Conservation (phyloP, 2,113 vertebrate species). For the Azemiops feae region DNA sequence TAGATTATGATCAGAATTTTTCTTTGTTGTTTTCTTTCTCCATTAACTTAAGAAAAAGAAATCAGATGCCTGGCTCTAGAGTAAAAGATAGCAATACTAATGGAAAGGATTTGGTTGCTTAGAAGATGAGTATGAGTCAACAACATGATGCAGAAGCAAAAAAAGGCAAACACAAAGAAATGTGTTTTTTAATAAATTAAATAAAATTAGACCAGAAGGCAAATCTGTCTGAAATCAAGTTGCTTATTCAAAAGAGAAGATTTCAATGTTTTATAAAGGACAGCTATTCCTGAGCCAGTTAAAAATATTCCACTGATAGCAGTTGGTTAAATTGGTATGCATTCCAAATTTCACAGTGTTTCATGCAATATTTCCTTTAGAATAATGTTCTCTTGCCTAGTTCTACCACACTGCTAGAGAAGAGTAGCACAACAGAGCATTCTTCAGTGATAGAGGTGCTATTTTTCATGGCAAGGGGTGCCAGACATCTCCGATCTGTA, state of each 20-base stretch:
- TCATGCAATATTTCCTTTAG: neutral
- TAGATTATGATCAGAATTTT: constrained; percentile 46
- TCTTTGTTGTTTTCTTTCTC: neutral
- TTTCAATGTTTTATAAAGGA: neutral
- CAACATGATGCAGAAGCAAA: neutral
- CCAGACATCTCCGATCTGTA: neutral
- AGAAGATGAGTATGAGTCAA: neutral
- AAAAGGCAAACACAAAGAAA: constrained; percentile 13
- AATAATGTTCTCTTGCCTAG: constrained; percentile 1
- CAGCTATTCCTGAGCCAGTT: neutral
- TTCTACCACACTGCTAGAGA: neutral
- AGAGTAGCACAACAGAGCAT: neutral
- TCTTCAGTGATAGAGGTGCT: neutral
- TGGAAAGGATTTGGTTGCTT: neutral
- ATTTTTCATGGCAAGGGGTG: neutral
- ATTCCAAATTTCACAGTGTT: constrained; percentile 21
- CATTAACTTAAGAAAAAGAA: neutral
- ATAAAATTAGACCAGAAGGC: neutral
- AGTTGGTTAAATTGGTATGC: neutral
- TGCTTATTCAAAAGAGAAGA: neutral
- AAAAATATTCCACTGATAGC: neutral
- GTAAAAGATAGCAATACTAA: neutral
- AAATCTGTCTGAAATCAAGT: neutral
- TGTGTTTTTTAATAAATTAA: neutral
- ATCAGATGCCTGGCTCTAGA: neutral